Evolutionary conservation across 2,888 invertebrate genomes (phyloP), one percentile per base, ranked within the genome.

Genomic region (Hedychridium roseum): DNA sequence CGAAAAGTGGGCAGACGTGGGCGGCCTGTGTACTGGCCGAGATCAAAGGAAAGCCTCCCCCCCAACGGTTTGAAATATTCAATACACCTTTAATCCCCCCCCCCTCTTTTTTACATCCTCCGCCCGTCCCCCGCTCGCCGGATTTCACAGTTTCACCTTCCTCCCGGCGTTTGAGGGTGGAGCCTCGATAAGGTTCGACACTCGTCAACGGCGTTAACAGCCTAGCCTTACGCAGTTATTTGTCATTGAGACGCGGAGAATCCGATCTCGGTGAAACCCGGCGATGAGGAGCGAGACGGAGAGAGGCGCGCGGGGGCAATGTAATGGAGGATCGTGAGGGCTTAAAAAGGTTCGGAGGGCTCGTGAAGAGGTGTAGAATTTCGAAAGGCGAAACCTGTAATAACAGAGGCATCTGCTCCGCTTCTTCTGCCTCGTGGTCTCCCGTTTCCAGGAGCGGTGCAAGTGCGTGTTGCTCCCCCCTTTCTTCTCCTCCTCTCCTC

Each of bases 371-470:
- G 70, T 70, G 65, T 70, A 55, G 58, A 49, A 57, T 71, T 70
- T 68, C 70, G 68, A 66, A 71, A 71, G 65, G 50, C 64, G 68
- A 71, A 70, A 68, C 70, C 70, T 68, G 68, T 64, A 71, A 71
- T 70, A 71, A 70, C 68, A 71, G 58, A 63, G 66, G 62, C 67
- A 69, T 70, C 70, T 70, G 69, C 69, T 60, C 54, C 58, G 59
- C 53, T 63, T 63, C 56, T 59, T 55, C 44, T 51, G 54, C 53
- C 51, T 54, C 52, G 54, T 48, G 43, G 50, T 54, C 46, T 43
- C 35, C 48, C 44, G 35, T 31, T 54, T 44, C 55, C 56, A 42
- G 50, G 36, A 45, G 34, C 34, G 34, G 26, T 35, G 50, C 57
- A 51, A 53, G 54, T 50, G 46, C 57, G 39, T 43, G 38, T 34